Percentiles rank a stretch among this genome's conserved stretches.
Conservation (phyloP, 1,140 invertebrate species). For the Elymnias hypermnestra region DNA sequence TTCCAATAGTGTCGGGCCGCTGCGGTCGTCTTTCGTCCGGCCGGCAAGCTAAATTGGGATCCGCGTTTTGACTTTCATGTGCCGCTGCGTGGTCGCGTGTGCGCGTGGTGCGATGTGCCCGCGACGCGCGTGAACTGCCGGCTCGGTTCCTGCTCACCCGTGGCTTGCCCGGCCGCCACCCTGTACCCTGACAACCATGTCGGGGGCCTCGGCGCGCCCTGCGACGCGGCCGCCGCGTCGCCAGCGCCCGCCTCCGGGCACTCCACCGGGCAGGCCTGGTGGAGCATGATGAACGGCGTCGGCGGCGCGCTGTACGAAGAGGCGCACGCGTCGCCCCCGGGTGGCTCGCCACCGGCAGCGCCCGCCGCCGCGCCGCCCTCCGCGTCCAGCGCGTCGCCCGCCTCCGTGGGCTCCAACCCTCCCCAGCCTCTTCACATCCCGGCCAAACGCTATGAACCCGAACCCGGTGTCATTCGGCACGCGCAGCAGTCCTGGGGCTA, state of each 20-base stretch:
- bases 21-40: constrained; percentile 49
- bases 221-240: constrained; percentile 82
- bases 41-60: constrained; percentile 64
- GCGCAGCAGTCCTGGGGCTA: constrained; percentile 84
- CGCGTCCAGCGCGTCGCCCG: constrained; percentile 82
- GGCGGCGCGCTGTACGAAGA: constrained; percentile 81
- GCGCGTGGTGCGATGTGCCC: constrained; percentile 68
- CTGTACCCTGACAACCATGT: constrained; percentile 89
- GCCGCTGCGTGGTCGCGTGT: constrained; percentile 64
- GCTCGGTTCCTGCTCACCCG: constrained; percentile 77
- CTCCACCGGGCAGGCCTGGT: constrained; percentile 88
- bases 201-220: constrained; percentile 81
- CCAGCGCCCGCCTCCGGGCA: constrained; percentile 86
- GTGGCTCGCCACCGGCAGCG: constrained; percentile 70
- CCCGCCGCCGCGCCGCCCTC: constrained; percentile 77
- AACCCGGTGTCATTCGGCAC: constrained; percentile 84
- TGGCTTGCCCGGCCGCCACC: constrained; percentile 85
- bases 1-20: constrained; percentile 22
- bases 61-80: constrained; percentile 73
- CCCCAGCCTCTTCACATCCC: constrained; percentile 86
- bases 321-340: constrained; percentile 80
- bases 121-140: constrained; percentile 60
- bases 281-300: constrained; percentile 88
- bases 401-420: constrained; percentile 79
- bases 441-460: constrained; percentile 84